phyloP scores from a whole-genome alignment of 2,888 invertebrate species.

The Strigamia maritima region DNA sequence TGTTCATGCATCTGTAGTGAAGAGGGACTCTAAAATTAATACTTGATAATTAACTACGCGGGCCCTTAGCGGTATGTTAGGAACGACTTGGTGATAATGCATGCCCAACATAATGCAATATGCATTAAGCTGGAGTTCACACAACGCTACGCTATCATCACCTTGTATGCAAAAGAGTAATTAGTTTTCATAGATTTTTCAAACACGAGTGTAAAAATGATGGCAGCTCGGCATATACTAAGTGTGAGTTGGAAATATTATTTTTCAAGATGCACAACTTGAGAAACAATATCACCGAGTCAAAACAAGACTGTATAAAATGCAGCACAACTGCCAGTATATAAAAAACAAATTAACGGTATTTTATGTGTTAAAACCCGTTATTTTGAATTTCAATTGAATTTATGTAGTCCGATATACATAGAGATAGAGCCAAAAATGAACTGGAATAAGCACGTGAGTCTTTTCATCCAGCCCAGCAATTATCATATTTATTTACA shows the following conservation, averaged over 20 bases:
- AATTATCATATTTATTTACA: no score
- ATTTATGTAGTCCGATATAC: no score
- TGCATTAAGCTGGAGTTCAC: neutral
- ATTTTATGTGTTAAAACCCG: no score
- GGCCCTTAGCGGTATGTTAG: conserved; percentile 4
- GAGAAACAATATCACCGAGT: no score
- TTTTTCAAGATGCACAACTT: neutral
- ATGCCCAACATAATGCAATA: conserved; percentile 4
- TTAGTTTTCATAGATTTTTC: conserved; percentile 4
- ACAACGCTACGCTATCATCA: conserved; percentile 4
- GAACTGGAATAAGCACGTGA: no score
- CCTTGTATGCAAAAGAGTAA: conserved; percentile 4
- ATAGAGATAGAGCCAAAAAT: no score
- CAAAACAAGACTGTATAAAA: no score
- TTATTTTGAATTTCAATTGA: no score
- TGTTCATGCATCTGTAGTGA: neutral
- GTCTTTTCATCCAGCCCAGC: no score
- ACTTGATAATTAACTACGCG: neutral
- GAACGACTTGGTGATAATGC: conserved; percentile 4
- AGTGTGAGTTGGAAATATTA: neutral
- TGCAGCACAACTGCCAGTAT: no score
- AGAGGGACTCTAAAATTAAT: conserved; percentile 4
- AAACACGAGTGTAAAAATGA: neutral
- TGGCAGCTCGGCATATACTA: neutral
- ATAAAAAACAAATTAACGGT: no score